Evolutionary conservation across 2,113 vertebrate genomes (phyloP), one percentile per base, ranked within the genome.

Genomic region (Vulpes vulpes): DNA sequence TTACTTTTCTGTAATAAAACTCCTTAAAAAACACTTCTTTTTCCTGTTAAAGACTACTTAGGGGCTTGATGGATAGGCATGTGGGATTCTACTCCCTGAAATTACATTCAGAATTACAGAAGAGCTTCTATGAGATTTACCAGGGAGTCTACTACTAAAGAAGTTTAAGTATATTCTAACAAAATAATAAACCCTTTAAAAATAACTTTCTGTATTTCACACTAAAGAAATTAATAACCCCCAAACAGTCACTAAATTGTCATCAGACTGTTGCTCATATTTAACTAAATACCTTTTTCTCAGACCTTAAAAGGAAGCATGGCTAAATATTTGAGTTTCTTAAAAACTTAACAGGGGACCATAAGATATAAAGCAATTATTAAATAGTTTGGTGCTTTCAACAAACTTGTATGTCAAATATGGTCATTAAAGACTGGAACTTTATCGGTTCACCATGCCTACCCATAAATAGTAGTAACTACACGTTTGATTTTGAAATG

Each of bases 251-350:
- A 11, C 67, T 90, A 85, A 81, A 17, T 2, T 84, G 7, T 88
- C 43, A 25, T 90, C 55, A 93, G 25, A 74, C 23, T 80, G 1
- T n/a, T 83, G 2, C 32, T 92, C 38, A 8, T 89, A 22, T 59
- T 49, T 85, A 81, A 67, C 27, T 74, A 22, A 90, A 35, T 89
- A 91, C 10, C 11, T 93, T 80, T 96, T 74, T 76, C 79, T 93
- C n/a, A 38, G 59, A 73, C 20, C 23, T 82, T 11, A n/a, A 35
- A 17, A 60, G 55, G n/a, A 93, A 89, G 32, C 25, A 60, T 89
- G 55, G 27, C 80, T 91, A 95, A 86, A 78, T 93, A 59, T 59
- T 96, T 91, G 27, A 85, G 20, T 95, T 97, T 96, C 12, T 14
- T 86, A 57, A 8, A 86, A 6, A 79, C 81, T 92, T 89, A 89